Percentiles rank a stretch among this genome's conserved stretches.
Evolutionary conservation across 1,140 invertebrate species (phyloP).

Genomic region (Tetramorium simillimum): DNA sequence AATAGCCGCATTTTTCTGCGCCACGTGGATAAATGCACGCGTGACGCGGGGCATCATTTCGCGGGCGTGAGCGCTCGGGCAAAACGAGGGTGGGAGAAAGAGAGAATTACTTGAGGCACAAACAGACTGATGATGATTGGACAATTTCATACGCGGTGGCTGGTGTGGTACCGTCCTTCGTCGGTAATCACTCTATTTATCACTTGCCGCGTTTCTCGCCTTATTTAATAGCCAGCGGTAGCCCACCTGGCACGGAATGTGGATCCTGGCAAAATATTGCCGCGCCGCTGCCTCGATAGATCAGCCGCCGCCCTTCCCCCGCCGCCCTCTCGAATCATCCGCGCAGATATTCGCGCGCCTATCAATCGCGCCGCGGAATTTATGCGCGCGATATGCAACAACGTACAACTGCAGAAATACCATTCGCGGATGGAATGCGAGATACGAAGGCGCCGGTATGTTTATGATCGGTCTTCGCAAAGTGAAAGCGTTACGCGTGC

Average conservation of each 20-base stretch:
- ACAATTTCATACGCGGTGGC: slow-evolving; percentile 72
- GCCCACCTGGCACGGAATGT: slow-evolving; percentile 73
- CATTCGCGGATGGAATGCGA: slow-evolving; percentile 25
- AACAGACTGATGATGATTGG: slow-evolving; percentile 78
- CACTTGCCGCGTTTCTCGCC: slow-evolving; percentile 76
- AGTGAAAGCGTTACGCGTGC: slow-evolving; percentile 42
- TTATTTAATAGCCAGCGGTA: slow-evolving; percentile 69
- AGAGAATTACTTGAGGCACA: slow-evolving; percentile 61
- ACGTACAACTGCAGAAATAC: slow-evolving; percentile 4
- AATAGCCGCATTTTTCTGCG: slow-evolving; percentile 34
- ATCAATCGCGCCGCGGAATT: slow-evolving; percentile 37
- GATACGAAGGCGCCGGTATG: not conserved
- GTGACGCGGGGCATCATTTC: slow-evolving; percentile 35
- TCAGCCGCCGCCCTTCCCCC: not conserved
- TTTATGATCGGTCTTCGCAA: slow-evolving; percentile 39
- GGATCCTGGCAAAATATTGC: slow-evolving; percentile 72
- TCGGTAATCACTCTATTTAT: slow-evolving; percentile 82
- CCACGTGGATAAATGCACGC: slow-evolving; percentile 66
- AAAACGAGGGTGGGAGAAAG: not conserved
- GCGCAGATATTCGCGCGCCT: slow-evolving; percentile 2
- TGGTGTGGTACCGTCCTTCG: slow-evolving; percentile 45
- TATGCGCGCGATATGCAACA: not conserved
- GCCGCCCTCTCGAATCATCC: slow-evolving; percentile 27
- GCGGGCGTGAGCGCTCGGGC: not conserved
- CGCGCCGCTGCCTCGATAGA: slow-evolving; percentile 30